phyloP scores from a whole-genome alignment of 2,797 vertebrate genomes.

The Chaenodraco wilsoni region DNA sequence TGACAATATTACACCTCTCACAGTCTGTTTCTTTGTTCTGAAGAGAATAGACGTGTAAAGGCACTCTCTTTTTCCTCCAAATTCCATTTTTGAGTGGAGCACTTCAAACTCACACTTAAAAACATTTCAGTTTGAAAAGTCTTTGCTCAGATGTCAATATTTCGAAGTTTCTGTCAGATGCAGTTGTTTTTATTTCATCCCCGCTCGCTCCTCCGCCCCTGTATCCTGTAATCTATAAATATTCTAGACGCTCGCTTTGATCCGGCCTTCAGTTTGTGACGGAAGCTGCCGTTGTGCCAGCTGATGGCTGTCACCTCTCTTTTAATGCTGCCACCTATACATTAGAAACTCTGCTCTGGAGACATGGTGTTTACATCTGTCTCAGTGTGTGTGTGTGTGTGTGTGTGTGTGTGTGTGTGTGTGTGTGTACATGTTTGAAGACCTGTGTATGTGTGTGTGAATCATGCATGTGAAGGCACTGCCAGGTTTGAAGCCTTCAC shows the following conservation, averaged over 20 bases:
- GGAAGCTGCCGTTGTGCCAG: conserved; percentile 39
- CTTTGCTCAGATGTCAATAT: conserved; percentile 34
- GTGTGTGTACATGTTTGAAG: background rate
- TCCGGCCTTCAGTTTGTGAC: conserved; percentile 51
- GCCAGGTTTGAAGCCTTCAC: conserved; percentile 57
- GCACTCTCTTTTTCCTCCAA: conserved; percentile 17
- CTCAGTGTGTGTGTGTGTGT: background rate
- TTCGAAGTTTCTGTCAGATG: conserved; percentile 54
- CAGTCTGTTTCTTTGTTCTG: conserved; percentile 10
- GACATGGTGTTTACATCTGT: conserved; percentile 55
- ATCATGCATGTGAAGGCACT: conserved; percentile 47
- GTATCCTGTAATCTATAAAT: conserved; percentile 76
- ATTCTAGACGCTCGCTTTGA: conserved; percentile 76
- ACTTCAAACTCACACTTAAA: conserved; percentile 44
- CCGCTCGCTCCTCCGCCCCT: background rate
- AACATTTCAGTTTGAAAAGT: conserved; percentile 34
- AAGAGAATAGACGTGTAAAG: conserved; percentile 11
- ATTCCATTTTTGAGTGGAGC: conserved; percentile 29
- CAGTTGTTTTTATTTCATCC: conserved; percentile 10
- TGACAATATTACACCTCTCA: background rate
- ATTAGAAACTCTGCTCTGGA: conserved; percentile 39
- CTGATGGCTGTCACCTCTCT: conserved; percentile 68
- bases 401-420: conserved; percentile 9
- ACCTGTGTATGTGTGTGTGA: conserved; percentile 11
- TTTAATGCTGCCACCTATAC: conserved; percentile 46